Evolutionary conservation across 2,797 vertebrate species (phyloP), one percentile per base, ranked within the genome.

Genomic region (Pogonophryne albipinna): DNA sequence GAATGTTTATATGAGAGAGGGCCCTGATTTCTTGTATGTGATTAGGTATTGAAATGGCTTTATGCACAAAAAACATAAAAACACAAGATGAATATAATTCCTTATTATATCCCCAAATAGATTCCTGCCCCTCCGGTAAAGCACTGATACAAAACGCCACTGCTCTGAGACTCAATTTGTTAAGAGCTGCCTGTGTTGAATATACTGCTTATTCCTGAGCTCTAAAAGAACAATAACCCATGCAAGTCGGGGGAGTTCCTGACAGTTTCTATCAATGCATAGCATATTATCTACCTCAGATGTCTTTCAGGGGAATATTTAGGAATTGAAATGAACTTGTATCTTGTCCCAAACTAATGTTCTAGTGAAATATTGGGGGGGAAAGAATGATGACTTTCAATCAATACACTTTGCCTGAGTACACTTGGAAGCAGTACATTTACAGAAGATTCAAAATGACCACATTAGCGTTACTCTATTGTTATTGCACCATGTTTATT

Each of bases 161-260:
- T 31, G 42, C 47, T 79, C 38, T 62, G 65, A 67, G n/a, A 55
- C 58, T 76, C 61, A 12, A 73, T 78, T 74, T 82, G 60, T 74
- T 76, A 71, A 61, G 11, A 62, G 27, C 53, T 53, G 62, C 15
- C 57, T 4, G 16, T 62, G 57, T 76, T 74, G 52, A 76, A 80
- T 38, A 73, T 15, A 11, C 19, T 45, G 59, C 47, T 41, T 53
- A 57, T 52, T 81, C 47, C 45, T 57, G 20, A 41, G 34, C 31
- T 46, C 41, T 60, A 70, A 77, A 79, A 41, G 50, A 61, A 76
- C 52, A 71, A 68, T 47, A 82, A 71, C 49, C 53, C 20, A 56
- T 61, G 20, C 16, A 59, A 44, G 49, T 60, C 53, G 1, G 15
- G 65, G 75, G 70, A 77, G 71, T 83, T 79, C 23, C 44, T 71